Conservation (phyloP, 2,797 vertebrate species). For the Acanthurus tractus region DNA sequence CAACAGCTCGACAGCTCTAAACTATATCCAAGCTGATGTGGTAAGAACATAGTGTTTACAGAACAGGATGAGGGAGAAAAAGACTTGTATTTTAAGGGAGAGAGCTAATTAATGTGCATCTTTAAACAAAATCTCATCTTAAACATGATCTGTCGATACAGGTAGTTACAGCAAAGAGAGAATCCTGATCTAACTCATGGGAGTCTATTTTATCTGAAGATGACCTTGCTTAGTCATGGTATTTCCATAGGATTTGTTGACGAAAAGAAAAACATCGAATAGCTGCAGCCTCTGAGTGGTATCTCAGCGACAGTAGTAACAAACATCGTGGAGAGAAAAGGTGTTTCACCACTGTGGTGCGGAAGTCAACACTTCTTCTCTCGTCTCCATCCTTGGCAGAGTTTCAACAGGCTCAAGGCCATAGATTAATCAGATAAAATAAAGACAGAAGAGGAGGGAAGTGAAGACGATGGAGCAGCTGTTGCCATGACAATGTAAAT, state of each 20-base stretch:
- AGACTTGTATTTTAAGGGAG: neutral
- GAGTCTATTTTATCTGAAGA: neutral
- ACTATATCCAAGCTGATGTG: neutral
- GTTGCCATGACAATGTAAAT: conserved; percentile 72
- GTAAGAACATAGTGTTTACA: neutral
- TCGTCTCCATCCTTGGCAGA: conserved; percentile 52
- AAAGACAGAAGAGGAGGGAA: conserved; percentile 51
- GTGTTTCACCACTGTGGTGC: conserved; percentile 34
- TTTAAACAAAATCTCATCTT: neutral
- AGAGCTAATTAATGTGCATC: neutral
- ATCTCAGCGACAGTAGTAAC: conserved; percentile 8
- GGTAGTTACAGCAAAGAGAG: neutral
- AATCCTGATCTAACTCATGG: neutral
- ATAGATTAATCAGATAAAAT: conserved; percentile 67
- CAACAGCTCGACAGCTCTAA: neutral
- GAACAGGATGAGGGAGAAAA: neutral
- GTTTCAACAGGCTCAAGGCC: conserved; percentile 68
- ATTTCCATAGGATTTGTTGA: neutral
- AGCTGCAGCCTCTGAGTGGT: neutral
- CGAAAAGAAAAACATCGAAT: conserved; percentile 12
- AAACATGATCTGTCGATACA: neutral
- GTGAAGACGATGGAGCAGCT: conserved; percentile 56
- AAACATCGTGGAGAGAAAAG: conserved; percentile 43
- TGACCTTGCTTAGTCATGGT: neutral
- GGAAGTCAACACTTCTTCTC: conserved; percentile 51